Evolutionary conservation across 2,797 vertebrate genomes (phyloP), one percentile per base, ranked within the genome.

Genomic region (Sebastes oblongus): DNA sequence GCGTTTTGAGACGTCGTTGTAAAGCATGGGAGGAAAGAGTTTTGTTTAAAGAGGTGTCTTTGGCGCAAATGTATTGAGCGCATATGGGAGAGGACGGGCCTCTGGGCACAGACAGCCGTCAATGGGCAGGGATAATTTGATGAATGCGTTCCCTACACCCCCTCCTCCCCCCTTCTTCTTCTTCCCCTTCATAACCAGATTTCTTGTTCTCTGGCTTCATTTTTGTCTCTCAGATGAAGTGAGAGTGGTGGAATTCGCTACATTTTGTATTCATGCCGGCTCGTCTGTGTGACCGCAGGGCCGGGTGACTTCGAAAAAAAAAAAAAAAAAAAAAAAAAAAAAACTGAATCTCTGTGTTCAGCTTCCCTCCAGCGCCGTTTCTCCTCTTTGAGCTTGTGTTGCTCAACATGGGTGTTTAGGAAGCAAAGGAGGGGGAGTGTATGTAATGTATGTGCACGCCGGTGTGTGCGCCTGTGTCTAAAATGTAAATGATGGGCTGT

Each of bases 81-180:
- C 85, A 72, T 87, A 80, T 77, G 83, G 85, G 75, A 80, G 81
- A 78, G 76, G 84, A 76, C 22, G 62, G 82, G 90, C 90, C 86
- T 89, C 77, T 75, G 82, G 86, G 88, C 89, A 76, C 87, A 86
- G 81, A 83, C 90, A 89, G 86, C 86, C 89, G 58, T 91, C 93
- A 88, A 86, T 88, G 89, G 88, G 84, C 81, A 78, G 67, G 68
- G 87, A 77, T 90, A 82, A 93, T 89, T 73, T 90, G 89, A 91
- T 91, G 91, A 87, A 93, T 91, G 87, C 54, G 42, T 85, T 81
- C 71, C 78, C 56, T 6, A 1, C 80, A 27, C 77, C 18, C 36
- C 74, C 22, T 25, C 24, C 4, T 4, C 14, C 60, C 14, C 8
- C 24, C 2, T 24, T 24, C 8, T 42, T 6, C 20, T 52, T n/a